These are phyloP conservation scores for Syrphus vitripennis DNA, from an alignment of 2,888 invertebrate species.

Conservation along the genomic window DNA sequence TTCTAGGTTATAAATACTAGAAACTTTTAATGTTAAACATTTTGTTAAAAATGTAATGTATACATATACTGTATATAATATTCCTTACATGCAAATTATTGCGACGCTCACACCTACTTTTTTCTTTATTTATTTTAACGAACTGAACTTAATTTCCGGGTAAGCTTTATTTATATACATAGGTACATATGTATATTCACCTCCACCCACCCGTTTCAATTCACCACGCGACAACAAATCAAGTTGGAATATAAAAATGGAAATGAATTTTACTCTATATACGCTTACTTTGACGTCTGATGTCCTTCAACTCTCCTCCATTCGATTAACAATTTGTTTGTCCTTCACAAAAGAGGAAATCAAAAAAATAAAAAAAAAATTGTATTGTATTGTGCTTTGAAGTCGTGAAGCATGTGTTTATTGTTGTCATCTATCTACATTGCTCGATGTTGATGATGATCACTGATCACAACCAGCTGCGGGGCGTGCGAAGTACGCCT, in stretches of 20 bases:
- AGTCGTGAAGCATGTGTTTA: constrained; percentile 33
- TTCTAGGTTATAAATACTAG: no score
- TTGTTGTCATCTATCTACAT: constrained; percentile 44
- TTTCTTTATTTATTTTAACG: constrained; percentile 18
- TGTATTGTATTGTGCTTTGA: constrained; percentile 18
- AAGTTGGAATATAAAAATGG: constrained; percentile 16
- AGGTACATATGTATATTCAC: neutral
- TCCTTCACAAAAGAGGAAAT: constrained; percentile 48
- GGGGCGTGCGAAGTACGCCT: constrained; percentile 22
- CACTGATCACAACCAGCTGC: neutral
- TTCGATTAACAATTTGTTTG: constrained; percentile 19
- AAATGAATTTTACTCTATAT: neutral
- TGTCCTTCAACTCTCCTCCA: constrained; percentile 14
- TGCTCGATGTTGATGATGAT: constrained; percentile 17
- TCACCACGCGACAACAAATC: constrained; percentile 38
- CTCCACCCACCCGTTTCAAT: constrained; percentile 28
- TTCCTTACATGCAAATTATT: neutral
- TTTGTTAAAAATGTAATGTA: no score
- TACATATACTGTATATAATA: no score
- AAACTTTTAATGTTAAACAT: no score
- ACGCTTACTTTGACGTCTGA: neutral
- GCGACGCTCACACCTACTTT: neutral
- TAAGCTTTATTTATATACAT: constrained; percentile 29
- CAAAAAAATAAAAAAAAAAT: neutral
- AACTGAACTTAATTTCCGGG: constrained; percentile 56